A percentile compares a stretch with the other conserved stretches of the same genome.
Evolutionary conservation across 2,113 vertebrate genomes (phyloP).

Genomic region (Ochotona princeps): DNA sequence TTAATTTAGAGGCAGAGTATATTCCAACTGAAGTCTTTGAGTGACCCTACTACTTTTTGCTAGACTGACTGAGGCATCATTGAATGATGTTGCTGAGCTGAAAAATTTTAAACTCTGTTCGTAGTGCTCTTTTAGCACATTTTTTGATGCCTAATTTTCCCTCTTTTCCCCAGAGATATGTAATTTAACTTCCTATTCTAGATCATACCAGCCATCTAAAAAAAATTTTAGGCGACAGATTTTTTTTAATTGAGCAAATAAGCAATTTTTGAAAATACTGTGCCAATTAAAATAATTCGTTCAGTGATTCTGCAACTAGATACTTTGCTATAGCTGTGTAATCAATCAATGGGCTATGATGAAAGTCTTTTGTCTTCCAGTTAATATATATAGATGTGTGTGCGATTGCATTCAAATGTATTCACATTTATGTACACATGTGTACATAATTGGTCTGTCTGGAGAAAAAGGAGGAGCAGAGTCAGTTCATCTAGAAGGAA

Average conservation of each 20-base stretch:
- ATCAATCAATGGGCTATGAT: background rate
- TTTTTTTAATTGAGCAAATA: background rate
- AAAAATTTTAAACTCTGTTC: slow-evolving; percentile 40
- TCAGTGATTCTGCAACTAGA: background rate
- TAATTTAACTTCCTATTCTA: background rate
- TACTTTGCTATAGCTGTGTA: background rate
- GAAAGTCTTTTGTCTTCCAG: background rate
- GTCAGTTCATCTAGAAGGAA: background rate
- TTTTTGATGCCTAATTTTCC: background rate
- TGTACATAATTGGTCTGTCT: background rate
- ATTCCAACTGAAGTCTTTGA: no score
- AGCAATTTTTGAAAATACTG: background rate
- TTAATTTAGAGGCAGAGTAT: slow-evolving; percentile 49
- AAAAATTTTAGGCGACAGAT: background rate
- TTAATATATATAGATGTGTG: background rate
- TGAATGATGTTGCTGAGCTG: background rate
- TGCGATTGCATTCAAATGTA: background rate
- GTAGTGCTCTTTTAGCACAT: background rate
- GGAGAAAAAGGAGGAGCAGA: background rate
- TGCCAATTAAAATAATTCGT: background rate
- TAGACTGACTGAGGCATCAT: slow-evolving; percentile 2
- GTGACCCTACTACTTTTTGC: slow-evolving; percentile 24
- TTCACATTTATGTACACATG: background rate
- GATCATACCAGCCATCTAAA: background rate
- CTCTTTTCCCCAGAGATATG: background rate